phyloP scores from a whole-genome alignment of 2,888 invertebrate genomes.

The Creontiades dilutus region DNA sequence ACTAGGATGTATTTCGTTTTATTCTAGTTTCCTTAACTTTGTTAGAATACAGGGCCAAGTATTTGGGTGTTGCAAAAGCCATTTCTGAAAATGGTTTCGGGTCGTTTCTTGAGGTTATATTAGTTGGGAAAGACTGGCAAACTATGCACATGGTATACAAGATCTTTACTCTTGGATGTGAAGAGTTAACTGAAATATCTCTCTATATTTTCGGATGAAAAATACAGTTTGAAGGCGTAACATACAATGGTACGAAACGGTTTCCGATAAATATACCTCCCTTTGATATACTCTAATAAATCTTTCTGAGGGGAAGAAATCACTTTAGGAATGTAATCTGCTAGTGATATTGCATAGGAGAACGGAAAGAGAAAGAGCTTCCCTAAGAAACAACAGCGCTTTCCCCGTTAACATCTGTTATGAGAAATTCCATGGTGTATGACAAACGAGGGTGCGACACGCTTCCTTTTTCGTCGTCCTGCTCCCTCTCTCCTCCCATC shows the following conservation, averaged over 20 bases:
- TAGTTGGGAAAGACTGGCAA: too few species aligned
- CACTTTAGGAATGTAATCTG: constrained; percentile 68
- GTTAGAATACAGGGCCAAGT: too few species aligned
- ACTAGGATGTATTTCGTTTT: too few species aligned
- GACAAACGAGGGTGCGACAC: constrained; percentile 61
- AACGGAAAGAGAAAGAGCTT: constrained; percentile 38
- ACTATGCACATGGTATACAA: too few species aligned
- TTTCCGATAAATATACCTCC: constrained; percentile 20
- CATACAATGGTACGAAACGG: neutral
- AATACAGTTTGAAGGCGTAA: too few species aligned
- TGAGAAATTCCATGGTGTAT: constrained; percentile 68
- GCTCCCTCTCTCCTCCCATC: neutral
- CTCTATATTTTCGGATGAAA: too few species aligned
- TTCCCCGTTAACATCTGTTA: constrained; percentile 63
- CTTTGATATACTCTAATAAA: constrained; percentile 55
- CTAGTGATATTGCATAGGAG: constrained; percentile 63
- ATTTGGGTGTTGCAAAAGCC: too few species aligned
- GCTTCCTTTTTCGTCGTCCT: constrained; percentile 29
- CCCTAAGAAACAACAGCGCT: constrained; percentile 58
- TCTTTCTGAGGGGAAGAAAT: constrained; percentile 44
- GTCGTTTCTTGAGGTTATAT: too few species aligned
- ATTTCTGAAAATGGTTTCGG: too few species aligned
- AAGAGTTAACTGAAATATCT: too few species aligned
- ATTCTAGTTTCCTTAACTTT: too few species aligned
- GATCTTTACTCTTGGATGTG: too few species aligned